Evolutionary conservation across 2,113 vertebrate species (phyloP).

Genomic region (Elanus axillaris): DNA sequence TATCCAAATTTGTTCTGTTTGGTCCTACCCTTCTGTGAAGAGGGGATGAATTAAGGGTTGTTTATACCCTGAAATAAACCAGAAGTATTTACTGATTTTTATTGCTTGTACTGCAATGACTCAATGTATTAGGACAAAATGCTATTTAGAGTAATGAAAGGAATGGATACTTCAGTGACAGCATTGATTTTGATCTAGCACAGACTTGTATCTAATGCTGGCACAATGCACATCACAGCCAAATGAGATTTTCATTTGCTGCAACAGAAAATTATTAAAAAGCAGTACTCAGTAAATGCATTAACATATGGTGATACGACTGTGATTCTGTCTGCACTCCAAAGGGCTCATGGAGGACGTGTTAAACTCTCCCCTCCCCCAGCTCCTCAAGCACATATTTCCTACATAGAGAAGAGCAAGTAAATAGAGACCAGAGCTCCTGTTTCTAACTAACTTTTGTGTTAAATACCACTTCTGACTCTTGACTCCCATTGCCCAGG

Average conservation of each 20-base stretch:
- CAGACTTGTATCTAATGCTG: neutral
- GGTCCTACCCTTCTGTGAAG: neutral
- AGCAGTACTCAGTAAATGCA: neutral
- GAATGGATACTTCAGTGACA: slow-evolving; percentile 30
- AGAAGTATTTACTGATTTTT: slow-evolving; percentile 48
- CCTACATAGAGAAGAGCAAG: neutral
- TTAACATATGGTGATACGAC: neutral
- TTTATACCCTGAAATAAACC: slow-evolving; percentile 39
- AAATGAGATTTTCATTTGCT: slow-evolving; percentile 6
- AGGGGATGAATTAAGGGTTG: neutral
- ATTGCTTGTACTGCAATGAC: slow-evolving; percentile 28
- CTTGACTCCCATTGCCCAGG: neutral
- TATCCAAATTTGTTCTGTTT: slow-evolving; percentile 9
- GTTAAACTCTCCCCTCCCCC: neutral
- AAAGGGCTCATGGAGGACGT: neutral
- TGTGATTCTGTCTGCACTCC: neutral
- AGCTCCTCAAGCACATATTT: neutral
- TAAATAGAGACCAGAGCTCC: neutral
- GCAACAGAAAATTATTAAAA: slow-evolving; percentile 9
- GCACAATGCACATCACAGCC: neutral
- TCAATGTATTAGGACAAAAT: slow-evolving; percentile 46
- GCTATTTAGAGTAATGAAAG: slow-evolving; percentile 51
- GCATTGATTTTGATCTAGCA: slow-evolving; percentile 39
- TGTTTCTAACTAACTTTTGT: neutral
- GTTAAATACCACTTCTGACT: neutral